A percentile compares a stretch with the other conserved stretches of the same genome.
Evolutionary conservation across 1,140 invertebrate species (phyloP).

Genomic region (Scaptomyza pallida): DNA sequence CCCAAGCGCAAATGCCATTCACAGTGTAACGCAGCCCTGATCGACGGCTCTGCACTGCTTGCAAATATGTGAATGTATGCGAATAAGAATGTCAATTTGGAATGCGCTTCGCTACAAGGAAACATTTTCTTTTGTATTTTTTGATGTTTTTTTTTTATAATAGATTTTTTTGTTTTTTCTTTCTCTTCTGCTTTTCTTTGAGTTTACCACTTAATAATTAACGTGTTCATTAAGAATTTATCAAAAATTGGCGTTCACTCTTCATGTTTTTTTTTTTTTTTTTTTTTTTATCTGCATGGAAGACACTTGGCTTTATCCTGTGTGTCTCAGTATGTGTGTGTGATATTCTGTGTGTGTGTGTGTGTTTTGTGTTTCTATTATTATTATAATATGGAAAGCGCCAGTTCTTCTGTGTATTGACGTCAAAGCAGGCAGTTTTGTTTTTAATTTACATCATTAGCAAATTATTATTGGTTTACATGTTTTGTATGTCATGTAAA

Average conservation of each 20-base stretch:
- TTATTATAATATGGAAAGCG: slow-evolving; percentile 74
- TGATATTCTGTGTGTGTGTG: slow-evolving; percentile 45
- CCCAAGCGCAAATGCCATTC: slow-evolving; percentile 15
- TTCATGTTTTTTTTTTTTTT: not conserved
- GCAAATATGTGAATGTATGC: slow-evolving; percentile 24
- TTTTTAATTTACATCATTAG: slow-evolving; percentile 78
- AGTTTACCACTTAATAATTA: slow-evolving; percentile 43
- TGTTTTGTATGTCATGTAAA: slow-evolving; percentile 99
- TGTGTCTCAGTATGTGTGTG: slow-evolving; percentile 25
- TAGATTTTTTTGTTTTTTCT: slow-evolving; percentile 14
- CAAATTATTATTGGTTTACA: slow-evolving; percentile 88
- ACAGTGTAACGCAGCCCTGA: slow-evolving; percentile 6
- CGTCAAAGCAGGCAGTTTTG: slow-evolving; percentile 82
- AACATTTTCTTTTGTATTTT: slow-evolving; percentile 49
- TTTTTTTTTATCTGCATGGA: slow-evolving; percentile 44
- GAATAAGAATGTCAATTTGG: slow-evolving; percentile 44
- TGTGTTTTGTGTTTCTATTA: too few species aligned
- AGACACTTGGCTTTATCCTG: slow-evolving; percentile 66
- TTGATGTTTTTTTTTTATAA: slow-evolving; percentile 12
- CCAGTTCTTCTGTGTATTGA: slow-evolving; percentile 73
- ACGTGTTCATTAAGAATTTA: slow-evolving; percentile 44
- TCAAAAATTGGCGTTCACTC: slow-evolving; percentile 57
- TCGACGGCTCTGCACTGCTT: slow-evolving; percentile 38
- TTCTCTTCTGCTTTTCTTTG: slow-evolving; percentile 52
- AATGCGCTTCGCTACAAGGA: slow-evolving; percentile 64